Base-by-base conservation (phyloP, 2,797 vertebrate genomes). In the Mallotus villosus region DNA sequence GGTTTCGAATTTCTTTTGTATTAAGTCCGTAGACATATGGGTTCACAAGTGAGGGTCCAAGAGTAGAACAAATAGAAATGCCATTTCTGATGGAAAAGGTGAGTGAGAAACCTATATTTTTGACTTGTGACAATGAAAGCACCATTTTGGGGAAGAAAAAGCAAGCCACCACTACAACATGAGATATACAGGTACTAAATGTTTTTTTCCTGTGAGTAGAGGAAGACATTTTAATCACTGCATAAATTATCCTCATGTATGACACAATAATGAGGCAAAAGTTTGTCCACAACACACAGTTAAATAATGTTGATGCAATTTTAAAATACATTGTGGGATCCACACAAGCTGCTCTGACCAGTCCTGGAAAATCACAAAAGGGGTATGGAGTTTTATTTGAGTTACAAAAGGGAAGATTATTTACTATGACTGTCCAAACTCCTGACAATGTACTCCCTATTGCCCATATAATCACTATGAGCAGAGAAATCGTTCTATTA, bases 11-110 rank as follows among this genome's bases (percentile, higher is more conserved):
- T 63, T 78, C 76, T 11, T 78, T 63, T 3, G 72, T 74, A 63
- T 65, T 67, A 27, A 78, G 68, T 65, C 72, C 67, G 5, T 78
- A 78, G 8, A 78, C 63, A 51, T 67, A 22, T 41, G 76, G 76
- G 27, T 74, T 74, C 16, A 74, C 62, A 70, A 78, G 68, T n/a
- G 68, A 73, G 34, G 72, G 68, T 6, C 66, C 66, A n/a, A 74
- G 67, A 27, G 58, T 63, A 8, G 67, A 59, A 19, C 65, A 66
- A 37, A 74, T 68, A 17, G 63, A 1, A 16, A 74, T 32, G 25
- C 66, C 63, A 27, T 74, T 68, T 16, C 66, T 67, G 2, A 63
- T n/a, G 12, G 59, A 14, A 16, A 55, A 32, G 1, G 67, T 68
- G 8, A 63, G 60, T 19, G 37, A 49, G 25, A 68, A 34, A 17